Evolutionary conservation across 2,797 vertebrate genomes (phyloP).

Genomic region (Danionella dracula): DNA sequence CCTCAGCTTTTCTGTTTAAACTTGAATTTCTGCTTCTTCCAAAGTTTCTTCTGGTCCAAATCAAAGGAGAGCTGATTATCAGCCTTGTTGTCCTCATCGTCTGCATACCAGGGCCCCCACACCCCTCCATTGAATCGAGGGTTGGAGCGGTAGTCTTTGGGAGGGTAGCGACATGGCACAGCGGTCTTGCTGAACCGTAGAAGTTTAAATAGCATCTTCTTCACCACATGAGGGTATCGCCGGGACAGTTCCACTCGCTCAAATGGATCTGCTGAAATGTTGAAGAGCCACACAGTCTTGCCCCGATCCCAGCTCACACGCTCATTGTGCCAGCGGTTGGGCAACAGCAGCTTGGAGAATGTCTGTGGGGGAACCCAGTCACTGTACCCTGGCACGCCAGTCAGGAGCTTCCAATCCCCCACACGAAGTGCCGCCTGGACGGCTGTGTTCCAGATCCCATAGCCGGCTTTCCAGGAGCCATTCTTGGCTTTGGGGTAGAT

Average conservation of each 20-base stretch:
- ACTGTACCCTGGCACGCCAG: slow-evolving; percentile 86
- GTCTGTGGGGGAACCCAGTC: slow-evolving; percentile 97
- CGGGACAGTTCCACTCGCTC: slow-evolving; percentile 87
- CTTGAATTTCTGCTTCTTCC: slow-evolving; percentile 62
- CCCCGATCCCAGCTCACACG: slow-evolving; percentile 78
- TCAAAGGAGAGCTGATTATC: slow-evolving; percentile 65
- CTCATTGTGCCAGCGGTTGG: slow-evolving; percentile 87
- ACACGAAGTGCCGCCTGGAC: slow-evolving; percentile 89
- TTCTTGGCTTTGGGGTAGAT: slow-evolving; percentile 90
- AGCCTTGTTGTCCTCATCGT: slow-evolving; percentile 71
- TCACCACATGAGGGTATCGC: slow-evolving; percentile 82
- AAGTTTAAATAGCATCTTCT: slow-evolving; percentile 82
- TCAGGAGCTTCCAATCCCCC: slow-evolving; percentile 93
- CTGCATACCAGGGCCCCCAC: slow-evolving; percentile 95
- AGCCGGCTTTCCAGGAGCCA: slow-evolving; percentile 90
- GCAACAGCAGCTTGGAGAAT: slow-evolving; percentile 80
- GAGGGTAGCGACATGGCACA: slow-evolving; percentile 86
- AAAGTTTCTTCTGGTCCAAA: slow-evolving; percentile 61
- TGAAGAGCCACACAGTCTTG: slow-evolving; percentile 94
- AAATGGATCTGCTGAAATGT: slow-evolving; percentile 91
- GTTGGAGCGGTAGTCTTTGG: slow-evolving; percentile 91
- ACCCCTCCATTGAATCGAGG: slow-evolving; percentile 91
- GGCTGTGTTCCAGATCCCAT: slow-evolving; percentile 93
- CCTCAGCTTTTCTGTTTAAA: slow-evolving; percentile 53
- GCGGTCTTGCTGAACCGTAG: slow-evolving; percentile 87